phyloP scores from a whole-genome alignment of 2,888 invertebrate species.

The Diarsia mendica region DNA sequence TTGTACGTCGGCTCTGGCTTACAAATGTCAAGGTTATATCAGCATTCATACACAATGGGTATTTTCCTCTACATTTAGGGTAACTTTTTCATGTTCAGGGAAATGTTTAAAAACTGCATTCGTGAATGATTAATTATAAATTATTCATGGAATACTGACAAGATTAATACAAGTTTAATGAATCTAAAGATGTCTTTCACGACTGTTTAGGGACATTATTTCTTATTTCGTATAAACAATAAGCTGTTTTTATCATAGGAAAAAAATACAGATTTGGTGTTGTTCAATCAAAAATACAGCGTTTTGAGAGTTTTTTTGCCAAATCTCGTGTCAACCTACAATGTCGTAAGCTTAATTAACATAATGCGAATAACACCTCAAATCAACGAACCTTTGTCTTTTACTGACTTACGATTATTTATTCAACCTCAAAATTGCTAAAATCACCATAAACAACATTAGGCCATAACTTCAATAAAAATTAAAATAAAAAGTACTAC shows the following conservation, averaged over 20 bases:
- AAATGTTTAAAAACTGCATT: not conserved
- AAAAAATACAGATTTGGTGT: not conserved
- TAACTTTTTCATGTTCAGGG: not conserved
- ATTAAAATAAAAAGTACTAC: not conserved
- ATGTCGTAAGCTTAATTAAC: not conserved
- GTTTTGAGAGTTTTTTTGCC: not conserved
- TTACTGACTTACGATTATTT: not conserved
- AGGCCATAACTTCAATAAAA: not conserved
- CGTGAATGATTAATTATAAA: no score
- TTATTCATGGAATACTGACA: not conserved
- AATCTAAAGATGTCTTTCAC: not conserved
- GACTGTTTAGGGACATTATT: not conserved
- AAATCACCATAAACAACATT: not conserved
- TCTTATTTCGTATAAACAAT: not conserved
- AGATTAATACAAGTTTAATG: not conserved
- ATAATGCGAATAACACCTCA: not conserved
- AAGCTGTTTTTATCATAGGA: not conserved
- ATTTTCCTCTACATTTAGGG: not conserved
- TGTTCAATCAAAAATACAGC: not conserved
- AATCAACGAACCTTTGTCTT: not conserved
- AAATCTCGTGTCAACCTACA: not conserved
- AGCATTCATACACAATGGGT: not conserved
- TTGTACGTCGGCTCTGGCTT: constrained; percentile 9
- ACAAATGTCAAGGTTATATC: constrained; percentile 27
- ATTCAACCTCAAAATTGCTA: not conserved